Percentiles rank a stretch among this genome's conserved stretches.
Conservation (phyloP, 1,140 invertebrate species). For the Procambarus virginalis region DNA sequence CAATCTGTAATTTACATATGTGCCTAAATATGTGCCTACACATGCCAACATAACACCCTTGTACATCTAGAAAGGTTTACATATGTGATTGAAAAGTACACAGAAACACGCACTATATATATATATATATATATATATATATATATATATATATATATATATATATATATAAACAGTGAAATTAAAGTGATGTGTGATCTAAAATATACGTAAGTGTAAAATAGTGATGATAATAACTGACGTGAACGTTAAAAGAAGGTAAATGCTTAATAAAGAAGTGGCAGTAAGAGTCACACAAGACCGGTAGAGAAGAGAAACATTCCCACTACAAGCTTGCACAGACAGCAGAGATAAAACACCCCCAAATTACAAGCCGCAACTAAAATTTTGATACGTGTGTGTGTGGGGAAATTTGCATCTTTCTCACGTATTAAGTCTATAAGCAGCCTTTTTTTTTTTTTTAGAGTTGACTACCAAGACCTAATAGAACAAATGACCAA, state of each 20-base stretch:
- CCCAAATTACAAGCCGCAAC: constrained; percentile 20
- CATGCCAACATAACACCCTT: too few species aligned
- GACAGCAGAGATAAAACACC: neutral
- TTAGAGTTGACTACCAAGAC: neutral
- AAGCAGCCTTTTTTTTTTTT: neutral
- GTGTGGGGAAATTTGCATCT: neutral
- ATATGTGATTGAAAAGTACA: too few species aligned
- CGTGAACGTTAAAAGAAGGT: neutral
- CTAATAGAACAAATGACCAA: constrained; percentile 38
- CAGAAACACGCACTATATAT: too few species aligned
- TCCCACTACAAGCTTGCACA: neutral
- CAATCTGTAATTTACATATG: too few species aligned
- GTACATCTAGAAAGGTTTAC: too few species aligned
- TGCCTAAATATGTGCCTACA: too few species aligned
- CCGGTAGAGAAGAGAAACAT: neutral
- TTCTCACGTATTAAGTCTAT: neutral
- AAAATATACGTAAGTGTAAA: neutral
- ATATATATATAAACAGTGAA: neutral
- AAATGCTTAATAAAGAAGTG: neutral
- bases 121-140: too few species aligned
- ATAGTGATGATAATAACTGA: neutral
- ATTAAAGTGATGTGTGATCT: neutral
- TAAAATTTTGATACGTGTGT: constrained; percentile 6
- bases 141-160: too few species aligned
- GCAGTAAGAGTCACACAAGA: neutral